Evolutionary conservation across 1,140 invertebrate genomes (phyloP).

Genomic region (Hylaeus volcanicus): DNA sequence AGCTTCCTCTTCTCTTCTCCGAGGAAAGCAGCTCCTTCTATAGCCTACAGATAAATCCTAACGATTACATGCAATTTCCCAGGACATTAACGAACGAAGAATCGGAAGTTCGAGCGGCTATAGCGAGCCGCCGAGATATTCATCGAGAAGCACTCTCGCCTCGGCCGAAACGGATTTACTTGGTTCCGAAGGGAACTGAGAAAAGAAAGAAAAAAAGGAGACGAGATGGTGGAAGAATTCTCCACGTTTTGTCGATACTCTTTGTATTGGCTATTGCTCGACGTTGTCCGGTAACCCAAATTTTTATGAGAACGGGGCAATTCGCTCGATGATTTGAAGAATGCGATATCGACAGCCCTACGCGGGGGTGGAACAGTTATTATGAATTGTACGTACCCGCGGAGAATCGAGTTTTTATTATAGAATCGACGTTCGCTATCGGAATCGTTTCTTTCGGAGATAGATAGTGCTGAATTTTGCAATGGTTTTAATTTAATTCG

Average conservation of each 20-base stretch:
- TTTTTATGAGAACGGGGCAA: neutral
- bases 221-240: neutral
- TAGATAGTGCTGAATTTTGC: too few relatives aligned
- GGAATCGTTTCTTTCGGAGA: too few relatives aligned
- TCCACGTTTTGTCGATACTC: neutral
- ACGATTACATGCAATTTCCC: slow-evolving; percentile 49
- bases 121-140: slow-evolving; percentile 29
- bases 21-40: neutral
- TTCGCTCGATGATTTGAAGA: neutral
- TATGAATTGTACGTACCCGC: neutral
- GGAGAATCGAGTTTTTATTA: neutral
- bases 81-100: slow-evolving; percentile 39
- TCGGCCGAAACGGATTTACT: slow-evolving; percentile 1
- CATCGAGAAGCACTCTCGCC: neutral
- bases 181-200: neutral
- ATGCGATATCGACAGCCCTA: neutral
- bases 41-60: slow-evolving; percentile 26
- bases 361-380: neutral
- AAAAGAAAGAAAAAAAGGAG: neutral
- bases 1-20: slow-evolving; percentile 11
- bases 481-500: too few relatives aligned
- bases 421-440: neutral
- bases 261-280: neutral
- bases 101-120: slow-evolving; percentile 28
- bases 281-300: neutral